Conservation (phyloP, 2,888 invertebrate species). For the Malacosoma neustria region DNA sequence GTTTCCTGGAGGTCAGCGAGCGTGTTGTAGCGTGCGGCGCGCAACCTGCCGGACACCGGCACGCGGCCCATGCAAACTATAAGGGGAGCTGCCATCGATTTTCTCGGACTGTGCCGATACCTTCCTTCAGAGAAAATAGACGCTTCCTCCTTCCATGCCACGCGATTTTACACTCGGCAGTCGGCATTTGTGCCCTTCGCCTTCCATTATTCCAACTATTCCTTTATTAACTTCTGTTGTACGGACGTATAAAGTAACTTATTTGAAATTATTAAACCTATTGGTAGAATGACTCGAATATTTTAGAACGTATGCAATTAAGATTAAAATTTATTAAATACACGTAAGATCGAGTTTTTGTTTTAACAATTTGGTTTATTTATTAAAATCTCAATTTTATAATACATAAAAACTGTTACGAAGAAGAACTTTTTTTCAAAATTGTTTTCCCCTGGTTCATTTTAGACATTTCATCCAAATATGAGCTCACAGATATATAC, state of each 20-base stretch:
- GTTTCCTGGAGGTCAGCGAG: not conserved
- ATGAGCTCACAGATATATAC: too few relatives aligned
- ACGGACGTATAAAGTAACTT: not conserved
- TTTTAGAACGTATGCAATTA: not conserved
- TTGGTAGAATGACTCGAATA: not conserved
- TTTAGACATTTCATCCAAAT: too few relatives aligned
- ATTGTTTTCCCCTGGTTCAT: too few relatives aligned
- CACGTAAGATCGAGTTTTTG: too few relatives aligned
- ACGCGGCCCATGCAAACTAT: conserved; percentile 68
- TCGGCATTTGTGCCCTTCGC: conserved; percentile 21
- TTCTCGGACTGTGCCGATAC: conserved; percentile 69
- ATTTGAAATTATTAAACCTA: not conserved
- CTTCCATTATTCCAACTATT: conserved; percentile 6
- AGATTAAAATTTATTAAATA: too few relatives aligned
- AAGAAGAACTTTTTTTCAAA: too few relatives aligned
- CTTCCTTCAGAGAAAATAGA: conserved; percentile 38
- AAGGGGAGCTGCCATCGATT: conserved; percentile 66
- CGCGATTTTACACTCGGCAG: conserved; percentile 42
- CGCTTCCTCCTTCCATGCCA: conserved; percentile 39
- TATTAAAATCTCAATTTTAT: too few relatives aligned
- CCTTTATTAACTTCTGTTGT: conserved; percentile 6
- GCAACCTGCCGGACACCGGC: conserved; percentile 26
- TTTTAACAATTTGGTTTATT: too few relatives aligned
- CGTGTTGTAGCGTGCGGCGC: not conserved
- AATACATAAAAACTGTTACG: too few relatives aligned